phyloP scores from a whole-genome alignment of 2,113 vertebrate species.

The Halichoerus grypus region DNA sequence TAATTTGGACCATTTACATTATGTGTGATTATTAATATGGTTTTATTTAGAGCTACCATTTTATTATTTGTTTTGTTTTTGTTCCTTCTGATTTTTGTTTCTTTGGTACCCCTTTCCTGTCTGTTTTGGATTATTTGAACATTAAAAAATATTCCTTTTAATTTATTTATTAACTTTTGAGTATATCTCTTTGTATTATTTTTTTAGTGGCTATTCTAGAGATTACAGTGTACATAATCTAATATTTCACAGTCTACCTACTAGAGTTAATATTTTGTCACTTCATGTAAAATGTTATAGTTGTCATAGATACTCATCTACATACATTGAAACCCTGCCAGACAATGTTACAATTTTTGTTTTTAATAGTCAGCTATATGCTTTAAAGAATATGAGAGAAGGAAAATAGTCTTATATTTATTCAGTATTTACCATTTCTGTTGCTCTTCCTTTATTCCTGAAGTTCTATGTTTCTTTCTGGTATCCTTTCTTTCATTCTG shows the following conservation, averaged over 20 bases:
- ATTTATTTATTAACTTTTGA: neutral
- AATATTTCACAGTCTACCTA: neutral
- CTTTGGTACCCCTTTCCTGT: neutral
- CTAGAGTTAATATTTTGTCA: neutral
- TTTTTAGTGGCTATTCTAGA: neutral
- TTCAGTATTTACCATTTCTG: neutral
- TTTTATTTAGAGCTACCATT: neutral
- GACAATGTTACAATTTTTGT: neutral
- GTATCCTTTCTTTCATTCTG: neutral
- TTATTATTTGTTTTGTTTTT: neutral
- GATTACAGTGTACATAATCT: neutral
- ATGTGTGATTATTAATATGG: neutral
- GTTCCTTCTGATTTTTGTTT: neutral
- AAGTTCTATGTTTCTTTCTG: neutral
- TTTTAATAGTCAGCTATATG: neutral
- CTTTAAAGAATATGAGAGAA: neutral
- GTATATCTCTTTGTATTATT: neutral
- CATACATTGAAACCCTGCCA: neutral
- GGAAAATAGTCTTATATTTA: neutral
- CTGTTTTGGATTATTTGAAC: neutral
- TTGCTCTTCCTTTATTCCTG: neutral
- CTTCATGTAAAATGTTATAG: neutral
- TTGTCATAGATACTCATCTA: neutral
- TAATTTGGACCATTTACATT: neutral
- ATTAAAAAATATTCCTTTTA: neutral